Conservation (phyloP, 1,140 invertebrate genomes). For the Plectus sambesii region DNA sequence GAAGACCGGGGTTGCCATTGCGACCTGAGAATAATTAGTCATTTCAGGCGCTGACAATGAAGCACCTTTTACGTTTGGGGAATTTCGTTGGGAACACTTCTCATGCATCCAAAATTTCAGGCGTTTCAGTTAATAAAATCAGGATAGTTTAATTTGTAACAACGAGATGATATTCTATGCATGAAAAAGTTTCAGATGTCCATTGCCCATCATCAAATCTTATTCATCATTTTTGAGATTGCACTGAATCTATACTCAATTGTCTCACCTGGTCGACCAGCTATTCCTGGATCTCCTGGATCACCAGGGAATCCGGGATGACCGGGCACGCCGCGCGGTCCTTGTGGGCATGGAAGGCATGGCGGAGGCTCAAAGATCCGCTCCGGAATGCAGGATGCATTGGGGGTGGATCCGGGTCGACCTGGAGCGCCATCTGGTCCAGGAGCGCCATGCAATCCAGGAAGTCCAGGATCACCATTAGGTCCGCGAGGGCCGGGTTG, state of each 20-base stretch:
- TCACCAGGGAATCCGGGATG: slow-evolving; percentile 42
- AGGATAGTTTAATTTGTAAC: too few relatives aligned
- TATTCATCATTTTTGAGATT: too few relatives aligned
- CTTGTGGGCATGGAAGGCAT: slow-evolving; percentile 44
- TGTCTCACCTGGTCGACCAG: slow-evolving; percentile 24
- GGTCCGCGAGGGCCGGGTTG: slow-evolving; percentile 40
- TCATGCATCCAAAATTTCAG: too few relatives aligned
- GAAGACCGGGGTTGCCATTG: too few relatives aligned
- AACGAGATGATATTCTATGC: too few relatives aligned
- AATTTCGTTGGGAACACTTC: too few relatives aligned
- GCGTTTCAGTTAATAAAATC: too few relatives aligned
- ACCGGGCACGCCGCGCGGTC: slow-evolving; percentile 37
- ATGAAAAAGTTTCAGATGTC: slow-evolving; percentile 11
- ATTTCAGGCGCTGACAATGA: too few relatives aligned
- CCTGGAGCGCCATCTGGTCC: slow-evolving; percentile 27
- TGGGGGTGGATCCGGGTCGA: slow-evolving; percentile 42
- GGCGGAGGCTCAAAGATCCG: slow-evolving; percentile 44
- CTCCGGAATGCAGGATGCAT: slow-evolving; percentile 45
- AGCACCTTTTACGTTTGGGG: too few relatives aligned
- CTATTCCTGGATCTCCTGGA: slow-evolving; percentile 36
- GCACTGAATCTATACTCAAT: too few relatives aligned
- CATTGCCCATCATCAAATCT: slow-evolving; percentile 13
- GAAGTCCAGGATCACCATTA: slow-evolving; percentile 23
- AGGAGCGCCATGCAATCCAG: not conserved
- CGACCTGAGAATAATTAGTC: too few relatives aligned